Evolutionary conservation across 53 echinoderm and acorn worm species (phyloP), one percentile per base, ranked within the genome.

Genomic region (Echinarachnius parma): DNA sequence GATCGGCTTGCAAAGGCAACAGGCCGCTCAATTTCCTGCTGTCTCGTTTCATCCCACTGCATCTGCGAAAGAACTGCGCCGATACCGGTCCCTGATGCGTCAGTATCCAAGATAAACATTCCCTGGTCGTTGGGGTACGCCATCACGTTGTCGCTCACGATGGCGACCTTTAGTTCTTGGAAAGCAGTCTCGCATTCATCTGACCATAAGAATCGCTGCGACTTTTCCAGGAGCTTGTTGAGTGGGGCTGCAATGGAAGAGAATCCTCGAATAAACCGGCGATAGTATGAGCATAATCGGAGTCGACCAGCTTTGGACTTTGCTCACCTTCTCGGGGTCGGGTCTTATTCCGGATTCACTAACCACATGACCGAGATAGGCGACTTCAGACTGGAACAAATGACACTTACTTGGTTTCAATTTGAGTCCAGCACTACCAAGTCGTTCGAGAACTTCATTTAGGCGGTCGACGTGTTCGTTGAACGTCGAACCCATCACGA

Each of bases 1-100:
- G 79, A 61, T 31, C 56, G 75, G 35, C 91, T 91, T 3, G 76
- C 82, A 53, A 55, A 91, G 8, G 83, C 62, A 2, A 91, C 60
- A 14, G 63, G 79, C 48, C 83, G 46, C 61, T 91, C 91, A 44
- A 78, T 83, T 10, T 75, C 63, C 13, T 31, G 23, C 35, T 89
- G 79, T 4, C 21, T 78, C 16, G 32, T 33, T 1, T 82, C 79
- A 45, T 77, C 61, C 77, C 77, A 88, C 42, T 84, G 88, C 24
- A 82, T 21, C 36, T 85, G 81, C 18, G 83, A 75, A 0, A 84
- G 36, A 14, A 77, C 65, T 1, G 77, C 81, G 16, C 89, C 84
- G 15, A 89, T 81, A 0, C 75, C 81, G 4, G 39, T 61, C 5
- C 80, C 59, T 4, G 84, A 84, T 33, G 89, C 89, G n/a, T n/a